Evolutionary conservation across 2,888 invertebrate species (phyloP).

Genomic region (Zele albiditarsus): DNA sequence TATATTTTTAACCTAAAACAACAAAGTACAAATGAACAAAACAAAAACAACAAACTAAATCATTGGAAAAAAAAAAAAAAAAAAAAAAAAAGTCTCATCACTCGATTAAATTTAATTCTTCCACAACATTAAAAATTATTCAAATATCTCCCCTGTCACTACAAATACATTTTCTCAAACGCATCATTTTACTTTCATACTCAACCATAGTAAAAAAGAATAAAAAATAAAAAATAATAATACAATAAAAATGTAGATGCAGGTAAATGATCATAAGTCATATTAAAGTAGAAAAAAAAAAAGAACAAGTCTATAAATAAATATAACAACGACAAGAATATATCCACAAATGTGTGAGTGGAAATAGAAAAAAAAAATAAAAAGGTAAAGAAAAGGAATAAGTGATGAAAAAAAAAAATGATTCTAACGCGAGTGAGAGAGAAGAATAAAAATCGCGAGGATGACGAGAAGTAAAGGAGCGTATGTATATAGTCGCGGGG

Average conservation of each 20-base stretch:
- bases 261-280: conserved; percentile 1
- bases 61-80: background rate
- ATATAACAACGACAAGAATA: background rate
- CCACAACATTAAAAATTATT: background rate
- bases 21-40: no score
- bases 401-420: background rate
- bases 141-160: no score
- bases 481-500: conserved; percentile 61
- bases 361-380: background rate
- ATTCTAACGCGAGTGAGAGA: conserved; percentile 25
- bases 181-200: no score
- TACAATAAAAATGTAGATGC: conserved; percentile 4
- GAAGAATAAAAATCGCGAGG: conserved; percentile 46
- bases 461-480: conserved; percentile 60
- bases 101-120: conserved; percentile 17
- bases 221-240: background rate
- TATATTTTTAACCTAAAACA: no score
- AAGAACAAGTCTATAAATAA: background rate
- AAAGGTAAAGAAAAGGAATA: background rate
- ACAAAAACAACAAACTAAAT: background rate
- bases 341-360: background rate
- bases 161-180: no score
- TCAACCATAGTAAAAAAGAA: no score
- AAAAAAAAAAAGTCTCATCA: background rate
- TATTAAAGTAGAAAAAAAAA: background rate